A percentile compares a stretch with the other conserved stretches of the same genome.
phyloP scores from a whole-genome alignment of 1,140 invertebrate species.

The Oncopeltus fasciatus region DNA sequence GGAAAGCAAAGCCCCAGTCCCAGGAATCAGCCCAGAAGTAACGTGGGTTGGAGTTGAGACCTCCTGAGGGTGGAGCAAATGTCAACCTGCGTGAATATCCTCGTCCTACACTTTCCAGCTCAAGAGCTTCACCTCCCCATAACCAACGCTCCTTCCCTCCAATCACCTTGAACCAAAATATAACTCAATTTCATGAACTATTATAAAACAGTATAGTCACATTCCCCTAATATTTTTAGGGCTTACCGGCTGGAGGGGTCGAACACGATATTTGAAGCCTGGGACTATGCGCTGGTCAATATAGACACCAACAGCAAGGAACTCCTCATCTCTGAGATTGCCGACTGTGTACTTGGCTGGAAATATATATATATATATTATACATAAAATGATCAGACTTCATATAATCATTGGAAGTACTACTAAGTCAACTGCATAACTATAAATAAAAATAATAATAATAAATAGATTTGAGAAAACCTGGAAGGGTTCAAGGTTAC shows the following conservation, averaged over 20 bases:
- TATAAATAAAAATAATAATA: too few species aligned
- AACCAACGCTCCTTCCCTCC: conserved; percentile 33
- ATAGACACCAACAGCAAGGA: conserved; percentile 56
- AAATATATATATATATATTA: too few species aligned
- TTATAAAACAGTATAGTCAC: too few species aligned
- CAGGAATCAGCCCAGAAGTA: conserved; percentile 65
- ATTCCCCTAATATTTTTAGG: too few species aligned
- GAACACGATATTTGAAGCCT: conserved; percentile 56
- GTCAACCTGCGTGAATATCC: conserved; percentile 60
- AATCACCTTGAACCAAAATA: too few species aligned
- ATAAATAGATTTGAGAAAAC: too few species aligned
- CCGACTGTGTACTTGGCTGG: conserved; percentile 46
- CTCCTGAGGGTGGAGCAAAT: conserved; percentile 44
- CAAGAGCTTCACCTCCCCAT: conserved; percentile 45
- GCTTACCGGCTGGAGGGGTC: conserved; percentile 44
- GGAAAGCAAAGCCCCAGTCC: conserved; percentile 55
- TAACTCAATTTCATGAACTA: too few species aligned
- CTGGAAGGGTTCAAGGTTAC: too few species aligned
- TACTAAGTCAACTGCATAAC: too few species aligned
- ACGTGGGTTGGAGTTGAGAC: conserved; percentile 49
- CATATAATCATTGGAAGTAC: too few species aligned
- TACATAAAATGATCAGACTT: too few species aligned
- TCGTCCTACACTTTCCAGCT: conserved; percentile 50
- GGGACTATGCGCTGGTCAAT: conserved; percentile 55
- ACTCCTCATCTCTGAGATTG: conserved; percentile 43